A percentile compares a stretch with the other conserved stretches of the same genome.
These are phyloP conservation scores for Neotragus pygmaeus DNA, from an alignment of 2,113 vertebrate genomes.

Conservation along the genomic window DNA sequence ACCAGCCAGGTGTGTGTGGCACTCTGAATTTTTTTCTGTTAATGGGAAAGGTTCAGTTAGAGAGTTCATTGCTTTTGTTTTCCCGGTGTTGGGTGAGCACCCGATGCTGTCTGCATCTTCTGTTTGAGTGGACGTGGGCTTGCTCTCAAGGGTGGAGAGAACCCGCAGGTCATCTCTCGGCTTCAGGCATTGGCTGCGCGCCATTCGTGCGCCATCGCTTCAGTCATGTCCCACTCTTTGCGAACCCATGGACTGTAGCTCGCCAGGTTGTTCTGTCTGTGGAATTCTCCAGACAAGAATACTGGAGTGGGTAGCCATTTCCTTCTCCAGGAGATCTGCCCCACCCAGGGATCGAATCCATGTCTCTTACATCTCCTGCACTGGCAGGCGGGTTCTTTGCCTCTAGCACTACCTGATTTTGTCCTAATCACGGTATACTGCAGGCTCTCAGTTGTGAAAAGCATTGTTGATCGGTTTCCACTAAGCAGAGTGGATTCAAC, in stretches of 20 bases:
- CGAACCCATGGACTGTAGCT: neutral
- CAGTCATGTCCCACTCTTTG: neutral
- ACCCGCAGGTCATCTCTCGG: neutral
- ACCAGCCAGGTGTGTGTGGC: neutral
- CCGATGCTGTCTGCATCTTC: neutral
- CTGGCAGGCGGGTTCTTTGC: neutral
- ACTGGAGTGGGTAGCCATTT: neutral
- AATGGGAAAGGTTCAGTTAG: neutral
- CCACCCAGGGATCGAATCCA: neutral
- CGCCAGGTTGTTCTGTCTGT: neutral
- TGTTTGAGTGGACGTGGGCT: neutral
- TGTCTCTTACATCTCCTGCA: neutral
- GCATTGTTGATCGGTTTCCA: neutral
- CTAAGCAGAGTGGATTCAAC: neutral
- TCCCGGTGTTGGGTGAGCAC: neutral
- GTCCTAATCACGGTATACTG: neutral
- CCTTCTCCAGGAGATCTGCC: neutral
- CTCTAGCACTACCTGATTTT: neutral
- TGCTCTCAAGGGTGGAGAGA: neutral
- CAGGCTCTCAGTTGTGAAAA: neutral
- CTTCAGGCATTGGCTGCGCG: neutral
- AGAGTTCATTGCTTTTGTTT: neutral
- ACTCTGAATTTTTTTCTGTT: neutral
- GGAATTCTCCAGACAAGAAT: neutral
- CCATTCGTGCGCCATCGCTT: fast-evolving